A percentile compares a stretch with the other conserved stretches of the same genome.
phyloP scores from a whole-genome alignment of 2,797 vertebrate species.

The Salarias fasciatus region DNA sequence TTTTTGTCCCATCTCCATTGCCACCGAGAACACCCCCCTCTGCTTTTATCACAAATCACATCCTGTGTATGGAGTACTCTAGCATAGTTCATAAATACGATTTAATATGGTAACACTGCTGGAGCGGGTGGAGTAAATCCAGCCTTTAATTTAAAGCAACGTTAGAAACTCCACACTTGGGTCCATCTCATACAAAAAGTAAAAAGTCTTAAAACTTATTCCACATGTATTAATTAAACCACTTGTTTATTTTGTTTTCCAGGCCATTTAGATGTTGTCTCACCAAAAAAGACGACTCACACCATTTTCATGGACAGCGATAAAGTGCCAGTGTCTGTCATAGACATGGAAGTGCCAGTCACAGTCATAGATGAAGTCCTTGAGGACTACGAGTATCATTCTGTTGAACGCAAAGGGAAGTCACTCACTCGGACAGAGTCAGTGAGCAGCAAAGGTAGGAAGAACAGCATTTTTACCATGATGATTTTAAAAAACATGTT shows the following conservation, averaged over 20 bases:
- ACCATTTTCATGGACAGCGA: slow-evolving; percentile 48
- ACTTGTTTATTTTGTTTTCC: slow-evolving; percentile 27
- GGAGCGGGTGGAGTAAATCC: no score
- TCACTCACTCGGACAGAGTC: slow-evolving; percentile 37
- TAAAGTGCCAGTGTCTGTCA: slow-evolving; percentile 63
- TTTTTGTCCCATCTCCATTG: no score
- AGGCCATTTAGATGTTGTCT: slow-evolving; percentile 70
- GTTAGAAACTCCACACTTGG: no score
- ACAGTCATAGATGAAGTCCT: slow-evolving; percentile 90
- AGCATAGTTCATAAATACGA: no score
- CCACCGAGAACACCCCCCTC: no score
- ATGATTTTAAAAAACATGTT: not conserved
- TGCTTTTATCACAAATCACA: no score
- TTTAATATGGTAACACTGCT: no score
- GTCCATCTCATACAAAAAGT: no score
- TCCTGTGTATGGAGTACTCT: no score
- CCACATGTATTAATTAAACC: no score
- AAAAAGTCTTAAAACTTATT: no score
- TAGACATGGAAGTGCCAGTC: slow-evolving; percentile 87
- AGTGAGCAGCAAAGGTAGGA: slow-evolving; percentile 59
- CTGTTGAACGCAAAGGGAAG: slow-evolving; percentile 52
- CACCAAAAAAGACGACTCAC: slow-evolving; percentile 54
- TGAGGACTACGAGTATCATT: slow-evolving; percentile 67
- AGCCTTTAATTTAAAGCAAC: no score
- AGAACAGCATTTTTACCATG: not conserved